Percentiles rank a stretch among this genome's conserved stretches.
These are phyloP conservation scores for Ciona savignyi DNA, from an alignment of 23 tunicate genomes.

Conservation along the genomic window DNA sequence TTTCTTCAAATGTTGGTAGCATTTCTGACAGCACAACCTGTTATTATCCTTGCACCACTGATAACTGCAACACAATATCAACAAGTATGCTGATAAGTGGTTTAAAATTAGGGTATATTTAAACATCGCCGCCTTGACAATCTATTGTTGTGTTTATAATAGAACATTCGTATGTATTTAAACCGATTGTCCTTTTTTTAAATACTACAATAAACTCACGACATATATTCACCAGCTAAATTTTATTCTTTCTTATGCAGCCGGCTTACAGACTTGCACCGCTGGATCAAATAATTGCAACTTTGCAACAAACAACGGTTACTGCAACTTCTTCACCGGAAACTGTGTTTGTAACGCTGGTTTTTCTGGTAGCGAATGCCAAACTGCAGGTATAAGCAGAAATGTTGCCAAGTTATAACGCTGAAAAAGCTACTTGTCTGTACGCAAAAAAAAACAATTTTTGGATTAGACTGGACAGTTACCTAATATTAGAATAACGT, in stretches of 20 bases:
- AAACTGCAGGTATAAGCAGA: not conserved
- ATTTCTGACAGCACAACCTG: conserved; percentile 1
- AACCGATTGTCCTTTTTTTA: too few relatives aligned
- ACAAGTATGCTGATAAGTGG: too few relatives aligned
- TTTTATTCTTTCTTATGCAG: too few relatives aligned
- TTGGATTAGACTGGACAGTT: too few relatives aligned
- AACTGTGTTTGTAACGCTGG: not conserved
- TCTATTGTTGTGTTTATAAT: too few relatives aligned
- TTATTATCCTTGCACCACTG: conserved; percentile 7
- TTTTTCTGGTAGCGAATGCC: not conserved
- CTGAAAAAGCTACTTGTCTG: too few relatives aligned
- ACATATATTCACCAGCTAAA: too few relatives aligned
- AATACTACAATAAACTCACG: too few relatives aligned
- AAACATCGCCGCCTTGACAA: too few relatives aligned
- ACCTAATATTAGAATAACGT: not conserved
- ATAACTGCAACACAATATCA: conserved; percentile 12
- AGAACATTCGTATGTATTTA: not conserved
- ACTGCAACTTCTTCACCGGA: not conserved
- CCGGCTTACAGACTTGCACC: not conserved
- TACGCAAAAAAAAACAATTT: too few relatives aligned
- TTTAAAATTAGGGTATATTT: too few relatives aligned
- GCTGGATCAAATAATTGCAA: not conserved
- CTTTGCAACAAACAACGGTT: not conserved
- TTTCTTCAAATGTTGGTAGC: not conserved
- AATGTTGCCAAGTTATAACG: too few relatives aligned